These are phyloP conservation scores for Clarias batrachus DNA, from an alignment of 2,113 vertebrate genomes.

Conservation along the genomic window DNA sequence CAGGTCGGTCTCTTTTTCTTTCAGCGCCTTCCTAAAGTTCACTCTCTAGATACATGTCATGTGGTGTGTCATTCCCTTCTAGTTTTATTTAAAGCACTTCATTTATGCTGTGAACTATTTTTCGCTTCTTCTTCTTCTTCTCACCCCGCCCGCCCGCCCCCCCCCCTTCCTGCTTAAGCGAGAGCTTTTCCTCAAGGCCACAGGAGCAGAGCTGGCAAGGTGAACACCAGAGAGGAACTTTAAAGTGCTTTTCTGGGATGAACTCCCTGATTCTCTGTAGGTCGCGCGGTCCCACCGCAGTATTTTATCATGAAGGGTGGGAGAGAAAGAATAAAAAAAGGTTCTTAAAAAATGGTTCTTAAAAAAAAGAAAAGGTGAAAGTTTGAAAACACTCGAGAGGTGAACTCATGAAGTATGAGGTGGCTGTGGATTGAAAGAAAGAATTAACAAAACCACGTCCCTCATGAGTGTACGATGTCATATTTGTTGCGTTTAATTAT, in stretches of 20 bases:
- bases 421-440: conserved; percentile 53
- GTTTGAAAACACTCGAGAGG: conserved; percentile 57
- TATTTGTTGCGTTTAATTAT: conserved; percentile 60
- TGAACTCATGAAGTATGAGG: conserved; percentile 44
- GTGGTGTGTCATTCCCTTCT: background rate
- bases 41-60: conserved; percentile 16
- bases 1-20: conserved; percentile 77
- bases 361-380: conserved; percentile 44
- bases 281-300: conserved; percentile 64
- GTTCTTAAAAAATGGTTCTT: conserved; percentile 50
- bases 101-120: conserved; percentile 47
- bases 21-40: background rate
- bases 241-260: conserved; percentile 67
- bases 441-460: conserved; percentile 56
- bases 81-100: conserved; percentile 48
- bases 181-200: conserved; percentile 65
- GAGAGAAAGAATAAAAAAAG: conserved; percentile 58
- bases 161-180: background rate
- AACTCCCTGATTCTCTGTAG: conserved; percentile 67
- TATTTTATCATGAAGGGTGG: conserved; percentile 55
- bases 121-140: background rate
- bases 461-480: conserved; percentile 55
- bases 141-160: too few species aligned
- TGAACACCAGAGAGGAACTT: conserved; percentile 59
- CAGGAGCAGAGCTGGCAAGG: conserved; percentile 60